Conservation (phyloP, 2,888 invertebrate species). For the Odontocolon sp. region DNA sequence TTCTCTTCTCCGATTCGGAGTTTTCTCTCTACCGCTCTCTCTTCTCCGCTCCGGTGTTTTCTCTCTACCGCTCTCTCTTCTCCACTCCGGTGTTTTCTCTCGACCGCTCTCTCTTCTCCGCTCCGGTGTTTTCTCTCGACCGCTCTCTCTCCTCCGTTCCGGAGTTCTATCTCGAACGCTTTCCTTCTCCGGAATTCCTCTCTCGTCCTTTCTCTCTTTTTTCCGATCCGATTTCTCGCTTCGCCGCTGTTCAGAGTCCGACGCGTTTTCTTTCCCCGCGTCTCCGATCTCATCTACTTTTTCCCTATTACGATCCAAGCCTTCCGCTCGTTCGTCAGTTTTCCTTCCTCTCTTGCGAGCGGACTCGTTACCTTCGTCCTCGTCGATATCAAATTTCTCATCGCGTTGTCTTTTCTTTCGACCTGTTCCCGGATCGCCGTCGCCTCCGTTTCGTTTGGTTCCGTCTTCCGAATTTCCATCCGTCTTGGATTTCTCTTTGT, state of each 20-base stretch:
- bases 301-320: background rate
- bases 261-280: conserved; percentile 9
- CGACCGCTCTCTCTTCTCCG: background rate
- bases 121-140: background rate
- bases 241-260: background rate
- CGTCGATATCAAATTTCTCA: too few species aligned
- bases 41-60: background rate
- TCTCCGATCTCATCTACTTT: background rate
- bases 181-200: too few species aligned
- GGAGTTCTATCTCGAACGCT: too few species aligned
- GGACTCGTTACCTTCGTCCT: background rate
- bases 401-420: too few species aligned
- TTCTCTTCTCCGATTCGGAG: conserved; percentile 7
- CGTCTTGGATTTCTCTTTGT: conserved; percentile 8
- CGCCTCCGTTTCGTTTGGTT: too few species aligned
- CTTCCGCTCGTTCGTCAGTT: background rate
- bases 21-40: background rate
- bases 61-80: background rate
- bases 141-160: background rate
- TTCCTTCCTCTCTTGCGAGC: background rate
- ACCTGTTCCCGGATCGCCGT: too few species aligned
- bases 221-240: background rate
- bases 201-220: background rate
- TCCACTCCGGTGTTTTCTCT: background rate
- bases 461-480: too few species aligned